Conservation (phyloP, 2,113 vertebrate species). For the Gasterosteus aculeatus region DNA sequence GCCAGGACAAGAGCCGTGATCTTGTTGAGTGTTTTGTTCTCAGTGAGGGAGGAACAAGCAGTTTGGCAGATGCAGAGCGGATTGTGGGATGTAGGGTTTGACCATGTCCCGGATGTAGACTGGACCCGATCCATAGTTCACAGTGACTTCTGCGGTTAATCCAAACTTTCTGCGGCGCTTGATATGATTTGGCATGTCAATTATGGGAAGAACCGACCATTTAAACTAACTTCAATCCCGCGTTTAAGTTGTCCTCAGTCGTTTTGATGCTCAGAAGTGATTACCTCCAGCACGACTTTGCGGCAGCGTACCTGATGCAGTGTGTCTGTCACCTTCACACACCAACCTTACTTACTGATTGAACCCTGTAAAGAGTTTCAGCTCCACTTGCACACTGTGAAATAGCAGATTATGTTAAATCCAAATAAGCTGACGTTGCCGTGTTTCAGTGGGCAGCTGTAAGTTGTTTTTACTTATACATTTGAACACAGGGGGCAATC, state of each 20-base stretch:
- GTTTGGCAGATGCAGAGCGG: too few species aligned
- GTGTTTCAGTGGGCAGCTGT: slow-evolving; percentile 13
- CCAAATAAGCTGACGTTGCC: slow-evolving; percentile 21
- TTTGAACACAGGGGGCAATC: slow-evolving; percentile 8
- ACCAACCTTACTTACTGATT: slow-evolving; percentile 11
- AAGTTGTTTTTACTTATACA: slow-evolving; percentile 25
- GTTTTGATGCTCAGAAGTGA: background rate
- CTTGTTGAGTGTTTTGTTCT: too few species aligned
- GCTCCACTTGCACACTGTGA: slow-evolving; percentile 15
- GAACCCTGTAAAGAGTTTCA: slow-evolving; percentile 25
- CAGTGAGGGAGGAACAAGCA: too few species aligned
- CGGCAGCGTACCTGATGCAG: slow-evolving; percentile 25
- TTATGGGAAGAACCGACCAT: background rate
- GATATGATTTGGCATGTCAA: background rate
- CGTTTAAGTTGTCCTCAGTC: background rate
- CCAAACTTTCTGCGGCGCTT: background rate
- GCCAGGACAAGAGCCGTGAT: too few species aligned
- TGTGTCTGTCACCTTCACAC: slow-evolving; percentile 60
- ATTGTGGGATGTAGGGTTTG: too few species aligned
- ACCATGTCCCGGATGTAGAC: too few species aligned
- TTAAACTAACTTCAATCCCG: background rate
- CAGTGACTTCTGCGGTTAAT: background rate
- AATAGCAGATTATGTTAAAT: slow-evolving; percentile 22
- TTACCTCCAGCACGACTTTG: slow-evolving; percentile 4
- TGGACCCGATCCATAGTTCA: background rate